Percentiles rank a stretch among this genome's conserved stretches.
phyloP scores from a whole-genome alignment of 1,140 invertebrate genomes.

The Drusus annulatus region DNA sequence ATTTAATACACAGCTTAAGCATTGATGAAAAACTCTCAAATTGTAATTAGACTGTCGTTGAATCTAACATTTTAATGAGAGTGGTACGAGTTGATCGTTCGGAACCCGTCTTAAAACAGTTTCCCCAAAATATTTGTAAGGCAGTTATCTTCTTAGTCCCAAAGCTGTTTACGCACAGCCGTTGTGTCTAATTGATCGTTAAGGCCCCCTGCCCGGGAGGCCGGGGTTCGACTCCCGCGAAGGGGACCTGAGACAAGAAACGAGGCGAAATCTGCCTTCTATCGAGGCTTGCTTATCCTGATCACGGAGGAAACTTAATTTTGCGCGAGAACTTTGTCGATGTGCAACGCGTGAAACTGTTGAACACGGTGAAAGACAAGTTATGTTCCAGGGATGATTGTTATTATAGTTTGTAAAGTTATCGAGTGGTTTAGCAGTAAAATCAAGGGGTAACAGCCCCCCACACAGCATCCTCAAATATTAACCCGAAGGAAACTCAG shows the following conservation, averaged over 20 bases:
- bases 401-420: too few species aligned
- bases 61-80: background rate
- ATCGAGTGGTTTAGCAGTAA: too few species aligned
- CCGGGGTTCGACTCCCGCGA: background rate
- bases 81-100: background rate
- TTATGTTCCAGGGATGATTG: too few species aligned
- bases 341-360: background rate
- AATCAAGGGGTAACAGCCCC: too few species aligned
- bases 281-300: background rate
- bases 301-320: background rate
- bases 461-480: too few species aligned
- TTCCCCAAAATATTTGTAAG: slow-evolving; percentile 15
- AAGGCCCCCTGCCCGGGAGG: background rate
- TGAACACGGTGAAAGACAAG: too few species aligned
- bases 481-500: too few species aligned
- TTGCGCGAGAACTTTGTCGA: background rate
- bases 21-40: background rate
- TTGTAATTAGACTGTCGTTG: background rate
- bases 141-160: slow-evolving; percentile 29
- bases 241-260: background rate
- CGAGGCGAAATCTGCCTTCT: background rate
- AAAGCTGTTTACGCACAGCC: slow-evolving; percentile 40
- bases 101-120: background rate
- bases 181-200: slow-evolving; percentile 39
- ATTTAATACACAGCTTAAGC: too few species aligned